Conservation (phyloP, 2,797 vertebrate genomes). For the Phoeniculus purpureus region DNA sequence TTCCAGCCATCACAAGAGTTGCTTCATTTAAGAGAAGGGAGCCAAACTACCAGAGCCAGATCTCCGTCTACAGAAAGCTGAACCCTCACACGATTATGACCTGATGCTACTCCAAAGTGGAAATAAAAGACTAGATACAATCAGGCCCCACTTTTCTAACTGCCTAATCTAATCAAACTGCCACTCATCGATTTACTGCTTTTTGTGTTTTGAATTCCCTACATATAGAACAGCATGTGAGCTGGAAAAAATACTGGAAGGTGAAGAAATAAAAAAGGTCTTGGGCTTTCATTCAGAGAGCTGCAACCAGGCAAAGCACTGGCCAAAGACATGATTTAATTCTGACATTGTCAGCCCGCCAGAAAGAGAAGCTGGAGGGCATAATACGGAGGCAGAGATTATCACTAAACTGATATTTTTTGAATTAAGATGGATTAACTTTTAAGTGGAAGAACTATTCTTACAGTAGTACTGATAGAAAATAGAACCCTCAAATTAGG, state of each 20-base stretch:
- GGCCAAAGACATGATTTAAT: conserved; percentile 25
- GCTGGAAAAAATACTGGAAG: neutral
- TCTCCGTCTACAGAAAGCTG: neutral
- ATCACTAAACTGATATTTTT: conserved; percentile 63
- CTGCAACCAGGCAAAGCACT: neutral
- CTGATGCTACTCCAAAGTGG: neutral
- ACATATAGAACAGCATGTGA: neutral
- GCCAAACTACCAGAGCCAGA: neutral
- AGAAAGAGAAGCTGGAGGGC: conserved; percentile 1
- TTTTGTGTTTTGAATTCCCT: neutral
- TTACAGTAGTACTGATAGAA: neutral
- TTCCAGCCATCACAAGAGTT: neutral
- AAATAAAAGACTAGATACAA: neutral
- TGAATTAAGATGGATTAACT: conserved; percentile 66
- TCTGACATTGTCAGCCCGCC: neutral
- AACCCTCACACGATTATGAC: neutral
- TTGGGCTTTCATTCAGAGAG: neutral
- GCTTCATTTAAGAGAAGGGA: neutral
- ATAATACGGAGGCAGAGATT: conserved; percentile 55
- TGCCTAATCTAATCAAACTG: neutral
- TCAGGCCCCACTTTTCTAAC: neutral
- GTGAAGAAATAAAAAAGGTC: neutral
- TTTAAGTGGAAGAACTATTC: conserved; percentile 48
- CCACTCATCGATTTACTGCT: neutral
- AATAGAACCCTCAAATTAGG: conserved; percentile 12